phyloP scores from a whole-genome alignment of 2,113 vertebrate genomes.

The Thamnaconus septentrionalis region DNA sequence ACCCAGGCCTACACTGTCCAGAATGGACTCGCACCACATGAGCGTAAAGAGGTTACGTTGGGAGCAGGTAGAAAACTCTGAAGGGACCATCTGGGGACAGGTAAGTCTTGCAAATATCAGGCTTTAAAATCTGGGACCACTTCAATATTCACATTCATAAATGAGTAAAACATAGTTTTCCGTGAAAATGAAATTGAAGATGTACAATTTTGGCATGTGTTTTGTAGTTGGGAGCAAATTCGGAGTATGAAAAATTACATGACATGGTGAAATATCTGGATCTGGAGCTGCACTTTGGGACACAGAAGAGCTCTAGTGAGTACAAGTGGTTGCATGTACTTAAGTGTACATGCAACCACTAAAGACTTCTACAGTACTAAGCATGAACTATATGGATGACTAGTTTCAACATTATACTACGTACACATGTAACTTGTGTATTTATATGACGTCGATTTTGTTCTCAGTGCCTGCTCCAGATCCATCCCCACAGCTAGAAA shows the following conservation, averaged over 20 bases:
- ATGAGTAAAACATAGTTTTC: background rate
- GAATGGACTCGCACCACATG: constrained; percentile 92
- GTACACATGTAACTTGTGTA: background rate
- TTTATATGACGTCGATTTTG: constrained; percentile 26
- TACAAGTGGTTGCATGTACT: constrained; percentile 32
- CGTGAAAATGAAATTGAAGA: background rate
- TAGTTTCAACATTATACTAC: background rate
- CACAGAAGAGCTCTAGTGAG: constrained; percentile 90
- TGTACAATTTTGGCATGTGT: constrained; percentile 20
- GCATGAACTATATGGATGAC: background rate
- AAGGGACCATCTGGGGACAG: constrained; percentile 98
- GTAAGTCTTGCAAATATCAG: constrained; percentile 59
- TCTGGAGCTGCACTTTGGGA: constrained; percentile 96
- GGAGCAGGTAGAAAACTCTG: constrained; percentile 98
- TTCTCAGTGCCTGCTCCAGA: constrained; percentile 84
- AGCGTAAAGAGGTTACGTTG: constrained; percentile 96
- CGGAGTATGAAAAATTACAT: constrained; percentile 94
- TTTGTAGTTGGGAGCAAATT: constrained; percentile 87
- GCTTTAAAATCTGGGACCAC: background rate
- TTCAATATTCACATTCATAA: background rate
- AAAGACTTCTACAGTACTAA: background rate
- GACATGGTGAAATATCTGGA: constrained; percentile 99
- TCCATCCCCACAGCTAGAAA: constrained; percentile 79
- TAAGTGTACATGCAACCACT: constrained; percentile 2
- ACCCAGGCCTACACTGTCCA: constrained; percentile 75